Evolutionary conservation across 2,888 invertebrate genomes (phyloP), one percentile per base, ranked within the genome.

Genomic region (Anagyrus pseudococci): DNA sequence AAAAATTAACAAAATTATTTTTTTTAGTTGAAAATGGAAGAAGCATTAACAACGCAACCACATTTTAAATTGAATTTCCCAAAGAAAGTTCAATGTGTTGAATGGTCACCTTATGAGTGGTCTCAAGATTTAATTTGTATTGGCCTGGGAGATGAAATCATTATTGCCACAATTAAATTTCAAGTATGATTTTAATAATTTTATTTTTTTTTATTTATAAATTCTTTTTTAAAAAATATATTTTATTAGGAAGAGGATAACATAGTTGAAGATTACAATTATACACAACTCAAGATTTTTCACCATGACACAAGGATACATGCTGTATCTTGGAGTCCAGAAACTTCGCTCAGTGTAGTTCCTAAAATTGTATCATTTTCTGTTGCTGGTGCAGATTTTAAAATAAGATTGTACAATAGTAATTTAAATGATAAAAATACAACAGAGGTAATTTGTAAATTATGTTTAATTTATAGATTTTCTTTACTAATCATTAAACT

Each of bases 61-160:
- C 77, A 80, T 4, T 84, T 83, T 66, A 77, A 81, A 41, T 78
- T 86, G 23, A 78, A 82, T 67, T 83, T 88, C 58, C 73, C 82
- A 52, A 85, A 86, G 20, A 83, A 85, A 75, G 84, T 88, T 47
- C 80, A 83, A 47, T 82, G 81, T 62, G 84, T 87, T 23, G 85
- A 86, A 73, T 84, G 88, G 65, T 89, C 88, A 17, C 84, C 85
- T 1, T 88, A 83, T 69, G 87, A 88, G 74, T 87, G 87, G 84
- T 88, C 88, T 1, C 86, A 86, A 69, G 86, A 88, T 76, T 77
- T 88, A 48, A 78, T 88, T 62, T 84, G 88, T 54, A 82, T 88
- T 47, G 88, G 86, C 0, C 83, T 87, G 53, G 77, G 83, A 44
- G 84, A 85, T 43, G 85, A 85, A 75, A 82, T 89, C 29, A 75